Conservation (phyloP, 2,888 invertebrate genomes). For the Perdita meconis region DNA sequence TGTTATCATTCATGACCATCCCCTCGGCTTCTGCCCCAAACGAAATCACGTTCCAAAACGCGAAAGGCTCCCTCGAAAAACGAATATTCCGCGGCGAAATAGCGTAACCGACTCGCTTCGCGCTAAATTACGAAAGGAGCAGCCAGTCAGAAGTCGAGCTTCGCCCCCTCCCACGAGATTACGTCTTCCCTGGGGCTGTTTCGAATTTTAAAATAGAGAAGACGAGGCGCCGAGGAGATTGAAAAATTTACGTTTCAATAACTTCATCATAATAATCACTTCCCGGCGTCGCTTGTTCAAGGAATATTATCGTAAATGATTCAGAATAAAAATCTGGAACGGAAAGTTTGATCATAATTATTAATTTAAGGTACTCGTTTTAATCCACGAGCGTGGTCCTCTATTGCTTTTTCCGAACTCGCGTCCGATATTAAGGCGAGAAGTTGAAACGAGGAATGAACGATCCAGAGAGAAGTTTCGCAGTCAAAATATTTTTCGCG, state of each 20-base stretch:
- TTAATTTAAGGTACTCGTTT: constrained; percentile 49
- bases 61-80: background rate
- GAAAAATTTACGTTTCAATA: constrained; percentile 43
- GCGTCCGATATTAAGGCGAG: background rate
- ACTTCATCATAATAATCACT: constrained; percentile 13
- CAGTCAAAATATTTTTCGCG: constrained; percentile 27
- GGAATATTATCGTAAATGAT: constrained; percentile 45
- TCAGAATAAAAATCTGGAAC: too few relatives aligned
- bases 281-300: background rate
- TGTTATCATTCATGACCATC: constrained; percentile 35
- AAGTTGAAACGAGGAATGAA: background rate
- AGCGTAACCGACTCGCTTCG: background rate
- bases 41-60: constrained; percentile 26
- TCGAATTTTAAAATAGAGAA: constrained; percentile 1
- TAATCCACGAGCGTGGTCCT: constrained; percentile 35
- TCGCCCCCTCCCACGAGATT: background rate
- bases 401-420: too few relatives aligned
- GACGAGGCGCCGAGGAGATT: constrained; percentile 5
- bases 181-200: too few relatives aligned
- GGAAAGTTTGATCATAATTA: too few relatives aligned
- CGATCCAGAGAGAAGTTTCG: background rate
- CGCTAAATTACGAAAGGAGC: constrained; percentile 12
- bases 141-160: background rate
- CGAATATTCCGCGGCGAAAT: background rate
- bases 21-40: background rate